Percentiles rank a stretch among this genome's conserved stretches.
These are phyloP conservation scores for Dasysyrphus albostriatus DNA, from an alignment of 2,888 invertebrate species.

Conservation along the genomic window DNA sequence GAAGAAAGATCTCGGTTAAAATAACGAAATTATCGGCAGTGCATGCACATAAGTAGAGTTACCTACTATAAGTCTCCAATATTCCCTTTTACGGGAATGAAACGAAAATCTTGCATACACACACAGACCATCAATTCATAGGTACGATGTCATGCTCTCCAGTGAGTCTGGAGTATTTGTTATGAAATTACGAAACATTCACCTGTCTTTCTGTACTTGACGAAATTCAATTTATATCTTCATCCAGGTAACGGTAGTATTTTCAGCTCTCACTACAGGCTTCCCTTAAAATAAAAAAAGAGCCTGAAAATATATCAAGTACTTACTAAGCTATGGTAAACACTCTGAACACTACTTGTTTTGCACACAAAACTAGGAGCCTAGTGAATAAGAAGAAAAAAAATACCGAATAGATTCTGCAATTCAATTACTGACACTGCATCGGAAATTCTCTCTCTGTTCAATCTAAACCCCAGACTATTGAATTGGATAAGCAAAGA, in stretches of 20 bases:
- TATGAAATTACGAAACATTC: slow-evolving; percentile 30
- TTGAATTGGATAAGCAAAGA: slow-evolving; percentile 35
- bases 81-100: neutral
- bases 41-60: neutral
- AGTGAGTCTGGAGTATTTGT: slow-evolving; percentile 11
- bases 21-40: slow-evolving; percentile 20
- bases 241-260: slow-evolving; percentile 64
- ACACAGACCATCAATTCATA: slow-evolving; percentile 24
- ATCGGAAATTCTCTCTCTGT: slow-evolving; percentile 50
- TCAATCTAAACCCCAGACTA: slow-evolving; percentile 34
- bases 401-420: slow-evolving; percentile 41
- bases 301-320: slow-evolving; percentile 50
- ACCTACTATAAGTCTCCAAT: neutral
- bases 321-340: slow-evolving; percentile 61
- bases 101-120: slow-evolving; percentile 19
- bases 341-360: slow-evolving; percentile 49
- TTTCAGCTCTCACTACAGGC: slow-evolving; percentile 51
- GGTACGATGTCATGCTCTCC: slow-evolving; percentile 14
- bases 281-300: slow-evolving; percentile 24
- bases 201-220: slow-evolving; percentile 24
- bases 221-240: slow-evolving; percentile 63
- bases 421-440: slow-evolving; percentile 72
- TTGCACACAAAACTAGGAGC: slow-evolving; percentile 21
- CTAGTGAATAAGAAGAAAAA: neutral
- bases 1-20: slow-evolving; percentile 25